phyloP scores from a whole-genome alignment of 2,113 vertebrate species.

The human region GRCh38 chr3:52399001-52399500 shows the following conservation, averaged over 20 bases:
- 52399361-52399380: not conserved
- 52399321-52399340: not conserved
- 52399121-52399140: constrained; percentile 95
- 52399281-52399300: not conserved
- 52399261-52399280: not conserved
- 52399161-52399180: constrained; percentile 88
- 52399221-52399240: not conserved
- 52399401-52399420: not conserved
- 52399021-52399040: constrained; percentile 92
- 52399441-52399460: not conserved
- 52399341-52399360: not conserved
- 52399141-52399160: constrained; percentile 93
- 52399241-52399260: not conserved
- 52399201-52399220: constrained; percentile 78
- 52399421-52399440: not conserved
- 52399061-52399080: constrained; percentile 88
- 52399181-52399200: constrained; percentile 91
- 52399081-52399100: constrained; percentile 93
- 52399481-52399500: not conserved
- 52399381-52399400: not conserved
- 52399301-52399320: not conserved
- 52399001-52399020: constrained; percentile 92
- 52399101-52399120: constrained; percentile 94
- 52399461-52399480: not conserved
- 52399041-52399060: constrained; percentile 89